Evolutionary conservation across 2,888 invertebrate genomes (phyloP).

Genomic region (Yponomeuta cagnagella): DNA sequence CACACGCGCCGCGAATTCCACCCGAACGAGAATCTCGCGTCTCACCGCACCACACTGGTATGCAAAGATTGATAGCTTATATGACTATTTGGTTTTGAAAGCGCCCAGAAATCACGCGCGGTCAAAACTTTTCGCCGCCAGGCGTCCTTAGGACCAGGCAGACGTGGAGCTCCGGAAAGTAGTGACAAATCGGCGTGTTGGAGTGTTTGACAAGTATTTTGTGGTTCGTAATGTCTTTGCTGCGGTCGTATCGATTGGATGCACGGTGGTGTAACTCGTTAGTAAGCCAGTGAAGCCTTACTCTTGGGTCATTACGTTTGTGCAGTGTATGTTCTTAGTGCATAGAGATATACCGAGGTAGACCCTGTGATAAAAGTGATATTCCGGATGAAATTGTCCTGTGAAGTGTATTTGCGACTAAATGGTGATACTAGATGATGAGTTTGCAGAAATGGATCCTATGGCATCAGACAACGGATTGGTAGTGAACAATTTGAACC

Average conservation of each 20-base stretch:
- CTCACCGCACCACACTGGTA: constrained; percentile 71
- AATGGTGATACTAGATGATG: constrained; percentile 47
- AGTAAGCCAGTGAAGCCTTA: constrained; percentile 57
- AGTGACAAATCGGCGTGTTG: constrained; percentile 16
- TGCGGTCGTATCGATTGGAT: constrained; percentile 48
- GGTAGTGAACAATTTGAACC: constrained; percentile 71
- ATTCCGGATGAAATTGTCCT: constrained; percentile 31
- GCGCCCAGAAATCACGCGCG: constrained; percentile 73
- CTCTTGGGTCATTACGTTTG: constrained; percentile 34
- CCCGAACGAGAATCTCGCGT: constrained; percentile 47
- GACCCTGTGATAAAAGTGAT: constrained; percentile 13
- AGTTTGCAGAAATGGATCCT: constrained; percentile 59
- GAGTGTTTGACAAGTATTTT: constrained; percentile 39
- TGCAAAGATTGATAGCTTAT: constrained; percentile 76
- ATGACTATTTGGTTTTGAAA: constrained; percentile 74
- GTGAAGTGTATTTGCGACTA: constrained; percentile 35
- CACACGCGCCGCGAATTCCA: constrained; percentile 40
- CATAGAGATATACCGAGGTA: constrained; percentile 41
- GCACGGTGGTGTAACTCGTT: constrained; percentile 41
- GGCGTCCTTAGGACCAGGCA: constrained; percentile 67
- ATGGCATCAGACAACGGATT: constrained; percentile 67
- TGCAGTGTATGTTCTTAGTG: constrained; percentile 31
- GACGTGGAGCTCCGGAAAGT: constrained; percentile 42
- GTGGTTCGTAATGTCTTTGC: constrained; percentile 51
- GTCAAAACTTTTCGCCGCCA: constrained; percentile 70